Conservation (phyloP, 2,797 vertebrate species). For the Lagodon rhomboides region DNA sequence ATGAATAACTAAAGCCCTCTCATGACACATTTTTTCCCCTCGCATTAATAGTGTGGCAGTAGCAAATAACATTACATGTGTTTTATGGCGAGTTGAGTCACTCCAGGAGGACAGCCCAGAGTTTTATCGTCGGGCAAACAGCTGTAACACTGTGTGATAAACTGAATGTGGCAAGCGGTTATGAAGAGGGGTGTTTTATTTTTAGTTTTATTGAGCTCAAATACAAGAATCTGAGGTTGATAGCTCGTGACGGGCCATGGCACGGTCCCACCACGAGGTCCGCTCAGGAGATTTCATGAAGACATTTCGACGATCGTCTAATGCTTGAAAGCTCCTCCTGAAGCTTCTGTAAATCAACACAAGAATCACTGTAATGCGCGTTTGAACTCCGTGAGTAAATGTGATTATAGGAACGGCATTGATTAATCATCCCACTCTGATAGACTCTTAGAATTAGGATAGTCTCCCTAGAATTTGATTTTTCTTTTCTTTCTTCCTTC, state of each 20-base stretch:
- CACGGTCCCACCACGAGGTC: background rate
- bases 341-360: background rate
- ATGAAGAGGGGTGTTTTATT: background rate
- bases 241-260: background rate
- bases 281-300: background rate
- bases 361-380: too few relatives aligned
- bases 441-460: too few relatives aligned
- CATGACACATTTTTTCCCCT: constrained; percentile 7
- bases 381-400: too few relatives aligned
- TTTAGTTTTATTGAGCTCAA: background rate
- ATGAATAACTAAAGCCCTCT: constrained; percentile 12
- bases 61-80: constrained; percentile 7
- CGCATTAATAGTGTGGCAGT: constrained; percentile 12
- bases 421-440: too few relatives aligned
- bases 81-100: constrained; percentile 28
- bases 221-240: background rate
- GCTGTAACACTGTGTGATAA: constrained; percentile 1
- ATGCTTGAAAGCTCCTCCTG: background rate
- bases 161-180: constrained; percentile 3
- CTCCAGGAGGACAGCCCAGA: constrained; percentile 18
- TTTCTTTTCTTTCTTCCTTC: too few relatives aligned
- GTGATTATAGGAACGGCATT: too few relatives aligned
- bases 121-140: constrained; percentile 25
- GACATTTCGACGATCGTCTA: background rate
- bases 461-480: too few relatives aligned